Conservation (phyloP, 2,888 invertebrate species). For the Argyresthia goedartella region DNA sequence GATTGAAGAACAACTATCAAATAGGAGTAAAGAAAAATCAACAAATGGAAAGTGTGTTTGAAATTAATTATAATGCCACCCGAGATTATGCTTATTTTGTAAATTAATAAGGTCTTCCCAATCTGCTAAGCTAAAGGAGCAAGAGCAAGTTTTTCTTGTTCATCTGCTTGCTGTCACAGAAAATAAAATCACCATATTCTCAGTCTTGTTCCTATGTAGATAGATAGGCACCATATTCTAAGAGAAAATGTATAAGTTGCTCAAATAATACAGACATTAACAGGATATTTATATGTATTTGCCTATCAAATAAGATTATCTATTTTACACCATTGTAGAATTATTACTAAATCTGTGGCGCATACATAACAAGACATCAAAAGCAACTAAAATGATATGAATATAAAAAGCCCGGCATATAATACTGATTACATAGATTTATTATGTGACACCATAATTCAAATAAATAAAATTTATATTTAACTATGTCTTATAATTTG, state of each 20-base stretch:
- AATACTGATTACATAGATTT: no score
- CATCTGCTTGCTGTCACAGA: no score
- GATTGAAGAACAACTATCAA: conserved; percentile 36
- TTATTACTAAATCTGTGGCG: background rate
- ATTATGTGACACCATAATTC: background rate
- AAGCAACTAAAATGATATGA: no score
- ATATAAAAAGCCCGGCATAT: no score
- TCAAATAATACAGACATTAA: background rate
- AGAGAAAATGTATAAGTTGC: conserved; percentile 10
- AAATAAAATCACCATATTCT: no score
- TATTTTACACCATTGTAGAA: background rate
- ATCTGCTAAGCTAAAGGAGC: no score
- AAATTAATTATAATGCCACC: background rate
- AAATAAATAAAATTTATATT: background rate
- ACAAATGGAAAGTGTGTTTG: background rate
- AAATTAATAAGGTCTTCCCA: no score
- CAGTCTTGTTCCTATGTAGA: no score
- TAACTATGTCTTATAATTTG: no score
- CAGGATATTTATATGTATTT: background rate
- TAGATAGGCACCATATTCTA: conserved; percentile 2
- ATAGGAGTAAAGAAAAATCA: conserved; percentile 13
- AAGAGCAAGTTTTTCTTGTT: no score
- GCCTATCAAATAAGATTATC: background rate
- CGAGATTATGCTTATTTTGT: no score
- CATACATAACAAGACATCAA: background rate